Evolutionary conservation across 2,888 invertebrate genomes (phyloP).

Genomic region (Drosophila kanekoi): DNA sequence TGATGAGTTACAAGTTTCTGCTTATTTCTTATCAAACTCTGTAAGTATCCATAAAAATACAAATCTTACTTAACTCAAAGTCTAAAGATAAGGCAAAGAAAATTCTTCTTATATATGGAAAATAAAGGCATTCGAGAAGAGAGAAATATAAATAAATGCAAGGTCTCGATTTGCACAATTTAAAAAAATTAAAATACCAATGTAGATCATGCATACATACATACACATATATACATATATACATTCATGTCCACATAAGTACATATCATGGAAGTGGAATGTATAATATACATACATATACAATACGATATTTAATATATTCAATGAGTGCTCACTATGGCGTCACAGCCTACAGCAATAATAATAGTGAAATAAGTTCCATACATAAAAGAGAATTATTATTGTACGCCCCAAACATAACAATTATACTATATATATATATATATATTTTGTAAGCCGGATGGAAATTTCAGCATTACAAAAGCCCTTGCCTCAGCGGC

Average conservation of each 20-base stretch:
- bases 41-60: background rate
- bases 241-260: conserved; percentile 15
- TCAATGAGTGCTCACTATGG: conserved; percentile 30
- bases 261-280: conserved; percentile 1
- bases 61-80: background rate
- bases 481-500: conserved; percentile 26
- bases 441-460: conserved; percentile 37
- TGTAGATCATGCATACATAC: conserved; percentile 5
- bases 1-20: background rate
- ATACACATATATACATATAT: too few relatives aligned
- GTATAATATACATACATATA: background rate
- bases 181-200: conserved; percentile 37
- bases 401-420: conserved; percentile 28
- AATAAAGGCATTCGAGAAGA: conserved; percentile 32
- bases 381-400: conserved; percentile 40
- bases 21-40: conserved; percentile 1
- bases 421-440: conserved; percentile 10
- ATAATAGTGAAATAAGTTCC: conserved; percentile 42
- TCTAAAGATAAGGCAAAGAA: conserved; percentile 10
- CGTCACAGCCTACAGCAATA: conserved; percentile 39
- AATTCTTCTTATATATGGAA: background rate
- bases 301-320: conserved; percentile 12
- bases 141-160: conserved; percentile 26
- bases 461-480: conserved; percentile 62
- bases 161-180: conserved; percentile 17